Percentiles rank a stretch among this genome's conserved stretches.
Evolutionary conservation across 2,797 vertebrate genomes (phyloP).

Genomic region (Adrianichthys oophorus): DNA sequence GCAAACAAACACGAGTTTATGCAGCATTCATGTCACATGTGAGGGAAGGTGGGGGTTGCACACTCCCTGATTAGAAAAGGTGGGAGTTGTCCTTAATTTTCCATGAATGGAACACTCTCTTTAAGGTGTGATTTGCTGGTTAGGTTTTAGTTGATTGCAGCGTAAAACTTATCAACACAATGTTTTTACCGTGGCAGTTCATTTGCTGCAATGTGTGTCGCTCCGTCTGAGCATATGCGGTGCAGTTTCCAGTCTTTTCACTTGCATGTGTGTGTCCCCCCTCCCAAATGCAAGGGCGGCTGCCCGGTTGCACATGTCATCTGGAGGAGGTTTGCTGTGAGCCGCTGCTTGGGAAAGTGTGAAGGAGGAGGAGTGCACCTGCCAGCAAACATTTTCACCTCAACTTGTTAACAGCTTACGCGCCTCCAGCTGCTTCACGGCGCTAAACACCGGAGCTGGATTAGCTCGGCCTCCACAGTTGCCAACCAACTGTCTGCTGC

Average conservation of each 20-base stretch:
- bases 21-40: background rate
- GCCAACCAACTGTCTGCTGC: conserved; percentile 23
- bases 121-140: too few relatives aligned
- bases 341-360: conserved; percentile 55
- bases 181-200: conserved; percentile 6
- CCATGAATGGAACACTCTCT: too few relatives aligned
- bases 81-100: too few relatives aligned
- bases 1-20: conserved; percentile 16
- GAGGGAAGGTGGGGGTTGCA: background rate
- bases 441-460: conserved; percentile 55
- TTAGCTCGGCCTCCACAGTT: conserved; percentile 42
- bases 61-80: too few relatives aligned
- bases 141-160: too few relatives aligned
- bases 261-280: background rate
- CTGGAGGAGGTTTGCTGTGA: conserved; percentile 33
- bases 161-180: background rate
- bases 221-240: conserved; percentile 18
- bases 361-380: conserved; percentile 33
- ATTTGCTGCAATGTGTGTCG: conserved; percentile 19
- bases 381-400: conserved; percentile 62
- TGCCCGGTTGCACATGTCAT: conserved; percentile 33
- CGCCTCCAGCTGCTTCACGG: conserved; percentile 54
- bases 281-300: background rate
- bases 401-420: conserved; percentile 59
- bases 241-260: background rate